phyloP scores from a whole-genome alignment of 2,888 invertebrate species.

The Clunio marinus region DNA sequence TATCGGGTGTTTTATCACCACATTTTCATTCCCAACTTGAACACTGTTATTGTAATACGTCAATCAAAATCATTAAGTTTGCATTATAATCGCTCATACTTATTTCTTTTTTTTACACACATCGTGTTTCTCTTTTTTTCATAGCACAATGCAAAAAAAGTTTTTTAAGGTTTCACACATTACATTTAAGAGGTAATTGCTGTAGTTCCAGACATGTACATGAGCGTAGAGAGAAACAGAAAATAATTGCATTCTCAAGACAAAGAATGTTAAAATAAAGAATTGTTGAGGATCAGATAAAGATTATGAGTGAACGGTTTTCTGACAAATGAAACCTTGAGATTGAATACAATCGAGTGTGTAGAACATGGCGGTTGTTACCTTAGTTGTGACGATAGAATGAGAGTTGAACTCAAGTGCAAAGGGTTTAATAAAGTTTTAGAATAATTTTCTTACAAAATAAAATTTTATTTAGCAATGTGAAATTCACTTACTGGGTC shows the following conservation, averaged over 20 bases:
- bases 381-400: too few relatives aligned
- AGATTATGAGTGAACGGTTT: not conserved
- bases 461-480: too few relatives aligned
- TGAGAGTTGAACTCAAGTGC: not conserved
- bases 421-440: too few relatives aligned
- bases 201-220: not conserved
- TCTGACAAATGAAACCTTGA: conserved; percentile 29
- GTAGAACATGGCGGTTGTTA: not conserved
- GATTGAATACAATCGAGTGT: not conserved
- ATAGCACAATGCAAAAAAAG: conserved; percentile 17
- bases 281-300: conserved; percentile 11
- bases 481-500: too few relatives aligned
- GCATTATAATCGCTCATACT: conserved; percentile 20
- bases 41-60: conserved; percentile 20
- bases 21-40: not conserved
- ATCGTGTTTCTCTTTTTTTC: conserved; percentile 16
- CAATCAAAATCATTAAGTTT: conserved; percentile 37
- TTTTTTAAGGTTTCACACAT: conserved; percentile 12
- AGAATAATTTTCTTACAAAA: too few relatives aligned
- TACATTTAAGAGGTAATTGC: conserved; percentile 29
- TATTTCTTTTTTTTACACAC: conserved; percentile 9
- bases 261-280: not conserved
- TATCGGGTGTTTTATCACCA: too few relatives aligned
- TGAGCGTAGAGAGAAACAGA: conserved; percentile 10
- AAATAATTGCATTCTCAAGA: conserved; percentile 15